phyloP scores from a whole-genome alignment of 2,797 vertebrate genomes.

The Ctenopoma kingsleyae region DNA sequence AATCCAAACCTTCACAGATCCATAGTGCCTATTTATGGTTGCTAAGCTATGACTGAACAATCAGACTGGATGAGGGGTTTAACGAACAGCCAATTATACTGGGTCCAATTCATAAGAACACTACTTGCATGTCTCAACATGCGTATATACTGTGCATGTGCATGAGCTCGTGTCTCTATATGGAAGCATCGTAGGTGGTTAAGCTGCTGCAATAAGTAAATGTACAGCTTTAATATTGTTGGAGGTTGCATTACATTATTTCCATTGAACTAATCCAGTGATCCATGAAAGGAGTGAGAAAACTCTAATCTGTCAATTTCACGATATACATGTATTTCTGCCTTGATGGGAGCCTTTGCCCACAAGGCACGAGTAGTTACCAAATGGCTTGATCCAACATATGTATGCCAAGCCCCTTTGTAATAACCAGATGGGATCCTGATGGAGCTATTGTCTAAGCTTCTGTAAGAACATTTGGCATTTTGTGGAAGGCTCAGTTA shows the following conservation, averaged over 20 bases:
- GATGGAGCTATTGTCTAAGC: constrained; percentile 32
- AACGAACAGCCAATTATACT: background rate
- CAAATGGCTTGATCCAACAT: constrained; percentile 24
- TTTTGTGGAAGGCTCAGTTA: constrained; percentile 2
- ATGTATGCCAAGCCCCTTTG: constrained; percentile 32
- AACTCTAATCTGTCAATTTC: constrained; percentile 32
- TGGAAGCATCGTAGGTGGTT: constrained; percentile 15
- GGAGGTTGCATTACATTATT: constrained; percentile 52
- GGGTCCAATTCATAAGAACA: background rate
- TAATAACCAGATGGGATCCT: constrained; percentile 49
- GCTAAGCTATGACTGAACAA: constrained; percentile 9
- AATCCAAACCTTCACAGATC: constrained; percentile 1
- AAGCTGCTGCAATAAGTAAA: constrained; percentile 27
- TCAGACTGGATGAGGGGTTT: background rate
- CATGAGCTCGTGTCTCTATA: constrained; percentile 4
- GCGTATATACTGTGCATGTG: background rate
- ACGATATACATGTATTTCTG: constrained; percentile 17
- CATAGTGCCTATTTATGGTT: background rate
- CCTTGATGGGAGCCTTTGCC: constrained; percentile 5
- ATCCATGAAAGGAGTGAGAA: constrained; percentile 28
- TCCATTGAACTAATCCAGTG: constrained; percentile 45
- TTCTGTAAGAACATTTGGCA: constrained; percentile 34
- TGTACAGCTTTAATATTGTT: constrained; percentile 32
- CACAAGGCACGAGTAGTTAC: constrained; percentile 11
- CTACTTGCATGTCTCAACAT: background rate